Base-by-base conservation (phyloP, 2,113 vertebrate species). In the Sula dactylatra region DNA sequence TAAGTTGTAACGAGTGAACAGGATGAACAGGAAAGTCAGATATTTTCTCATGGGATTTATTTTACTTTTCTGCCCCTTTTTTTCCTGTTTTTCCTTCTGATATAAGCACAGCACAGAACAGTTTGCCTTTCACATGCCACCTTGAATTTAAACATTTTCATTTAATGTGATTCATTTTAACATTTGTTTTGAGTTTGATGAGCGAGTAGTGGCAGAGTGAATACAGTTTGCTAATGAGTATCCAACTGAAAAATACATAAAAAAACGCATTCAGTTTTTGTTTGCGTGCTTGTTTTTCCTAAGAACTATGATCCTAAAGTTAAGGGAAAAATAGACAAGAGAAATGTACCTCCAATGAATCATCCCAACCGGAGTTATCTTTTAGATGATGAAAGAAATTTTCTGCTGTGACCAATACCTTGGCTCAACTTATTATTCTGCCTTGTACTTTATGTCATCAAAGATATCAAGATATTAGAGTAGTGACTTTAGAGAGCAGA, bases 1-100 rank as follows among this genome's bases (percentile, higher is more conserved):
- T 97, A 97, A 95, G 34, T 67, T 94, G 22, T 69, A 96, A 87
- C 70, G 88, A 93, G 81, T 62, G 76, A 95, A 92, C 26, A 93
- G 67, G 56, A 67, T 90, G 55, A 90, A 70, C 40, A 78, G 54
- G 67, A 67, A 82, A 88, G 54, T 82, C 73, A 92, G 31, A 90
- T 78, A 45, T 83, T 65, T 90, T 71, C 79, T 93, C 20, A 4
- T 77, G 54, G 34, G 50, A 66, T 92, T 97, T 84, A 65, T 83
- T 47, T 82, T 88, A 81, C 15, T 93, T 90, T 94, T 93, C 79
- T 88, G 20, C n/a, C 79, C 16, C 47, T 50, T 59, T 91, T 96
- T 90, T 45, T 45, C 27, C 25, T 69, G 24, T 32, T 65, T 45
- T 17, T 62, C 19, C 10, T 94, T 81, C 38, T 87, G 61, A 73